Evolutionary conservation across 2,888 invertebrate species (phyloP).

Genomic region (Andrena chrysosceles): DNA sequence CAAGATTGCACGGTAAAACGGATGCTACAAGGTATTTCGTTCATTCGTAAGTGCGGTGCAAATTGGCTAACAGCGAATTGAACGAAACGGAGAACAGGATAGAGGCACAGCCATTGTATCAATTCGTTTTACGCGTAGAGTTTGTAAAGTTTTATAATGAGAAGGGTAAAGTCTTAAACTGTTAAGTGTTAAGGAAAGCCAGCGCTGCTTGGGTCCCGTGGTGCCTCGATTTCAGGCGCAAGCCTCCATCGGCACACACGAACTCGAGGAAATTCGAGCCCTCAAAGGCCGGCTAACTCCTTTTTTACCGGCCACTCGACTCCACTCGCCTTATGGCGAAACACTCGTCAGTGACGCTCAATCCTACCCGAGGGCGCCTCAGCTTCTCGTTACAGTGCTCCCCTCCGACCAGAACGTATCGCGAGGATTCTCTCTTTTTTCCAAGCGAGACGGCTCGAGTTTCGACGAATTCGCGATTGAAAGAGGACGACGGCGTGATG

Average conservation of each 20-base stretch:
- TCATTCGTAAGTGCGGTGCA: neutral
- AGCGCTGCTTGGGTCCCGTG: conserved; percentile 17
- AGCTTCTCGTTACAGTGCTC: neutral
- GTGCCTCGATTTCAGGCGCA: conserved; percentile 26
- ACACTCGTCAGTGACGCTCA: conserved; percentile 64
- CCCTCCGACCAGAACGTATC: neutral
- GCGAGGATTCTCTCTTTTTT: conserved; percentile 13
- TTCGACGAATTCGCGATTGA: conserved; percentile 21
- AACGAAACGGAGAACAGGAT: neutral
- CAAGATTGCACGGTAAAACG: neutral
- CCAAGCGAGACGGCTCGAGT: neutral
- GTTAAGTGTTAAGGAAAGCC: conserved; percentile 2
- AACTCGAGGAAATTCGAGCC: conserved; percentile 68
- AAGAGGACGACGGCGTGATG: conserved; percentile 1
- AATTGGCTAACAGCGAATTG: neutral
- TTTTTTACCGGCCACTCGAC: conserved; percentile 66
- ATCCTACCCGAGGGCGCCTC: conserved; percentile 24
- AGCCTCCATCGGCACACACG: conserved; percentile 37
- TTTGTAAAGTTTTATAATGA: too few species aligned
- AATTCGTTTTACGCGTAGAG: too few species aligned
- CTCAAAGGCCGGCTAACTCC: conserved; percentile 60
- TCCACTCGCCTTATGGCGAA: conserved; percentile 62
- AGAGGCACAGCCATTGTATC: too few species aligned
- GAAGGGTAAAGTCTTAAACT: neutral
- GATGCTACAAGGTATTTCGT: neutral